These are phyloP conservation scores for Globodera rostochiensis DNA, from an alignment of 1,140 invertebrate genomes.

Conservation along the genomic window DNA sequence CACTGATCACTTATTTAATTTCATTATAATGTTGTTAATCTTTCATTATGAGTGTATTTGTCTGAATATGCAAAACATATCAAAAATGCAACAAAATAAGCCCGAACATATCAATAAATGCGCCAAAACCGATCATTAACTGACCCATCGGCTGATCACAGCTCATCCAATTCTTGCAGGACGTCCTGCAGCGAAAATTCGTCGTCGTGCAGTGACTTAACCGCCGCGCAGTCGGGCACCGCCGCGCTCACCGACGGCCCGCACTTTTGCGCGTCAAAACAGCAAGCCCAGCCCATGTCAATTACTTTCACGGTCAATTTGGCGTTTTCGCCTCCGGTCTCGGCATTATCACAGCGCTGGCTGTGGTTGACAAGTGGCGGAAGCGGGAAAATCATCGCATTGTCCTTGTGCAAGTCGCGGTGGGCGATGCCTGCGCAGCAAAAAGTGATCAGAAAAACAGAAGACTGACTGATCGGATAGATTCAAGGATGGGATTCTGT, in stretches of 20 bases:
- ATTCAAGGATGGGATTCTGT: too few species aligned
- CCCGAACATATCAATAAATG: too few species aligned
- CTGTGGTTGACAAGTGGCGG: neutral
- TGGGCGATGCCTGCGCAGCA: neutral
- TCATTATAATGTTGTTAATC: too few species aligned
- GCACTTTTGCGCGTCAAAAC: neutral
- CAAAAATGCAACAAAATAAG: too few species aligned
- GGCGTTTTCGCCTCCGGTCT: neutral
- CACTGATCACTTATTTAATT: too few species aligned
- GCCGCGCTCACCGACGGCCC: neutral
- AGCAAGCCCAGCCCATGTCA: slow-evolving; percentile 6
- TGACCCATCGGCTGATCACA: neutral
- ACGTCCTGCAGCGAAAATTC: slow-evolving; percentile 4
- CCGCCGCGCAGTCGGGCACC: neutral
- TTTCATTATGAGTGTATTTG: too few species aligned
- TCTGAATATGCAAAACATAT: too few species aligned
- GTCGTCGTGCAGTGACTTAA: neutral
- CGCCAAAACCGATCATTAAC: too few species aligned
- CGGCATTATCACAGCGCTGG: neutral
- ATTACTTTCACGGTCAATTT: neutral
- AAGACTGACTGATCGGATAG: too few species aligned
- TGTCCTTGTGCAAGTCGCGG: slow-evolving; percentile 10
- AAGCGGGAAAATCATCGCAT: neutral
- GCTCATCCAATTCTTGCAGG: neutral
- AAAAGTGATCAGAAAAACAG: neutral